Evolutionary conservation across 2,797 vertebrate species (phyloP).

Genomic region (Scolopax rusticola): DNA sequence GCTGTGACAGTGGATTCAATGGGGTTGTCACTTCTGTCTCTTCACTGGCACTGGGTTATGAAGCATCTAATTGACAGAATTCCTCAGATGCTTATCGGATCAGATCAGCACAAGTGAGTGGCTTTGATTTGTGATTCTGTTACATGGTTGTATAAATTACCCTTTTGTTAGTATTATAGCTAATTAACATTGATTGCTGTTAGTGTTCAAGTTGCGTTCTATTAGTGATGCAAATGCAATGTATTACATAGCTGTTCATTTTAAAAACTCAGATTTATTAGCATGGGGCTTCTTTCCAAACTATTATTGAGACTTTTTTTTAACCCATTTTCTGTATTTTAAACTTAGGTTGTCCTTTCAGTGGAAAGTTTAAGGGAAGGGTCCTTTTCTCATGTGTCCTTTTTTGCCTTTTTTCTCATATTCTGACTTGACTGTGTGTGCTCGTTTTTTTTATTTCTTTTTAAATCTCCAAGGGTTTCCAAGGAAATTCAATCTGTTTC

Average conservation of each 20-base stretch:
- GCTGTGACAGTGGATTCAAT: slow-evolving; percentile 82
- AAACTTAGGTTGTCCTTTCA: too few species aligned
- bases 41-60: slow-evolving; percentile 98
- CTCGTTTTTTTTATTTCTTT: neutral
- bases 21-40: slow-evolving; percentile 88
- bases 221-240: neutral
- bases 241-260: neutral
- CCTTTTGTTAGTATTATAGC: neutral
- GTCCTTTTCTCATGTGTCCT: neutral
- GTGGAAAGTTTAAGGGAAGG: too few species aligned
- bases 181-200: neutral
- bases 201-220: neutral
- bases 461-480: slow-evolving; percentile 77
- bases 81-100: slow-evolving; percentile 86
- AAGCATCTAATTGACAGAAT: slow-evolving; percentile 88
- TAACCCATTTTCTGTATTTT: too few species aligned
- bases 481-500: slow-evolving; percentile 90
- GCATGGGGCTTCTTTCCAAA: neutral
- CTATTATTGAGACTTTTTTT: neutral
- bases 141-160: neutral
- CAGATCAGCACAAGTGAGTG: slow-evolving; percentile 85
- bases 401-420: neutral
- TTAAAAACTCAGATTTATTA: neutral
- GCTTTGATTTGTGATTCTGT: neutral
- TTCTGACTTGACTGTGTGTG: neutral